Base-by-base conservation (phyloP, 2,797 vertebrate species). In the Halcyon badia region DNA sequence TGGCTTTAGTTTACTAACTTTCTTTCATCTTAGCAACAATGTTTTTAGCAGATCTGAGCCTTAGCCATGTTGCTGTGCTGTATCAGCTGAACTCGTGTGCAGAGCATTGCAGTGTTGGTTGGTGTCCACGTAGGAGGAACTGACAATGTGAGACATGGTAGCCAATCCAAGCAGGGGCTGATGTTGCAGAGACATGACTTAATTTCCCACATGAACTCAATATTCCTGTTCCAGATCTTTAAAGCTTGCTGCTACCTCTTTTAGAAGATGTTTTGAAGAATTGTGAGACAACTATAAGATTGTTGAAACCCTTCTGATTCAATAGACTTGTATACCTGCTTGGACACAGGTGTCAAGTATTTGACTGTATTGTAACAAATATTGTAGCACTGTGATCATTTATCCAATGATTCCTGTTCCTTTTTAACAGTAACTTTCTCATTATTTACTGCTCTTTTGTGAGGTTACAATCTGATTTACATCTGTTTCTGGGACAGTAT, bases 401-500 rank as follows among this genome's bases (percentile, higher is more conserved):
- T 81, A 70, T 79, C 61, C 30, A 78, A 6, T 39, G 19, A 82
- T 76, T 93, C 22, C 28, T 54, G 8, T 44, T 87, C 16, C 48
- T 82, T 37, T 79, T 21, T 69, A 65, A 62, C 24, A 76, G 42
- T 72, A 82, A 58, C n/a, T 54, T 72, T 44, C 52, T 78, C 84
- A 52, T 69, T 87, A 69, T 82, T 86, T 79, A 48, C 12, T 87
- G 18, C 13, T 79, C 26, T 76, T 84, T 88, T 88, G 39, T 58
- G 51, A 83, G 26, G 52, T 65, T 71, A 44, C 79, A 78, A 65
- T 57, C 5, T 79, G 39, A 92, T 93, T 97, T 96, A 61, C 58
- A 78, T 95, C 65, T 95, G 62, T 90, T 93, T 96, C 52, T 78
- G 73, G 46, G 76, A 72, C 54, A 87, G 69, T 80, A 28, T 19